These are phyloP conservation scores for Bombus terrestris DNA, from an alignment of 1,140 invertebrate genomes.

Conservation along the genomic window DNA sequence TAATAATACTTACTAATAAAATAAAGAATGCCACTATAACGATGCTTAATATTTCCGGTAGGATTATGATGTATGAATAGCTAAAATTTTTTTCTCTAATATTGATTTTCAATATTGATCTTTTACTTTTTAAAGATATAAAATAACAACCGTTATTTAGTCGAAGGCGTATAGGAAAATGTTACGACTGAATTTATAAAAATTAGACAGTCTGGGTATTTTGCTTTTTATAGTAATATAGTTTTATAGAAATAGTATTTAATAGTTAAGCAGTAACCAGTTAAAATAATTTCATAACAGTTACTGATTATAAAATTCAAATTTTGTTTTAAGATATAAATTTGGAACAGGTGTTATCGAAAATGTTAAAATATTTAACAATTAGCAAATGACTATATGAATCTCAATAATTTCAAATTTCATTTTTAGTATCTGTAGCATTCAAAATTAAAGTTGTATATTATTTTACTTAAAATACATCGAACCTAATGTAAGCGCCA, in stretches of 20 bases:
- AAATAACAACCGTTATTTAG: not conserved
- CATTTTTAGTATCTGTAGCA: too few relatives aligned
- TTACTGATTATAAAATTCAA: not conserved
- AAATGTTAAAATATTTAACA: not conserved
- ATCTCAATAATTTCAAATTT: not conserved
- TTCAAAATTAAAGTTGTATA: too few relatives aligned
- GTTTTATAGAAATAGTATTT: not conserved
- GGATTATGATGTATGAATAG: conserved; percentile 5
- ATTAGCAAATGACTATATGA: not conserved
- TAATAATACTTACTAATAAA: conserved; percentile 75
- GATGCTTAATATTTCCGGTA: conserved; percentile 16
- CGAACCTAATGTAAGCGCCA: too few relatives aligned
- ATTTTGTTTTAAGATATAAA: not conserved
- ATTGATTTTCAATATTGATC: not conserved
- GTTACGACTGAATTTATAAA: not conserved
- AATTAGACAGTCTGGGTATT: not conserved
- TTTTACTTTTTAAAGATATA: not conserved
- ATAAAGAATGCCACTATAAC: conserved; percentile 62
- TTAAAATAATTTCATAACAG: not conserved
- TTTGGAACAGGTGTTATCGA: not conserved
- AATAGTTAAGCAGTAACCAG: not conserved
- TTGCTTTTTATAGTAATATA: not conserved
- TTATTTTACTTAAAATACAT: too few relatives aligned
- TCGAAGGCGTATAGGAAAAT: not conserved
- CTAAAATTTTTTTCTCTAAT: not conserved